Percentiles rank a stretch among this genome's conserved stretches.
phyloP scores from a whole-genome alignment of 2,113 vertebrate genomes.

The Columbina picui region DNA sequence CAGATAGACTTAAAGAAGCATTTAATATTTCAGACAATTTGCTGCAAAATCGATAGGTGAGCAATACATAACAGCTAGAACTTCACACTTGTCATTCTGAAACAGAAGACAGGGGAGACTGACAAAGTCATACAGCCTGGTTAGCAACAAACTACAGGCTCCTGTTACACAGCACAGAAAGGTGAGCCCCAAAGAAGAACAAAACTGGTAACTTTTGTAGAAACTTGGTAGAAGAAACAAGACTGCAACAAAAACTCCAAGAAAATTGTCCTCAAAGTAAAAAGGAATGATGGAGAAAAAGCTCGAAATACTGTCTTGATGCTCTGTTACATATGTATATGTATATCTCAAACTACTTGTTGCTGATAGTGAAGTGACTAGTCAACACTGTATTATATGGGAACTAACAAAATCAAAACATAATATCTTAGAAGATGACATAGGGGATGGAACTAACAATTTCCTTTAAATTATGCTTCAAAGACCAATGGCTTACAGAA shows the following conservation, averaged over 20 bases:
- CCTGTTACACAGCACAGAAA: background rate
- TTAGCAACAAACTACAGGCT: background rate
- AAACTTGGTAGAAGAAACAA: background rate
- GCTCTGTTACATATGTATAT: background rate
- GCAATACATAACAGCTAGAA: background rate
- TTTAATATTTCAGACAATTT: background rate
- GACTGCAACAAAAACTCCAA: background rate
- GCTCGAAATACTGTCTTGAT: background rate
- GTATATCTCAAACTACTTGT: background rate
- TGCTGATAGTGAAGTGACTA: background rate
- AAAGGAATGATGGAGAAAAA: background rate
- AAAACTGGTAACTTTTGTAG: background rate
- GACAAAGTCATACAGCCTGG: background rate
- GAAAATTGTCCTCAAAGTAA: background rate
- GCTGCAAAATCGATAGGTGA: background rate
- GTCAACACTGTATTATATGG: background rate
- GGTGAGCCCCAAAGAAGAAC: background rate
- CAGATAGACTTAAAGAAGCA: background rate
- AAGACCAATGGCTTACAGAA: background rate
- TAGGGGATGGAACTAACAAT: background rate
- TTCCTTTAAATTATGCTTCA: background rate
- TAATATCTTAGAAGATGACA: background rate
- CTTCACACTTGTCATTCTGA: background rate
- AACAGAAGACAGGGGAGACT: background rate
- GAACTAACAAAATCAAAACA: background rate